Percentiles rank a stretch among this genome's conserved stretches.
These are phyloP conservation scores for Psittacus erithacus DNA, from an alignment of 2,113 vertebrate species.

Conservation along the genomic window DNA sequence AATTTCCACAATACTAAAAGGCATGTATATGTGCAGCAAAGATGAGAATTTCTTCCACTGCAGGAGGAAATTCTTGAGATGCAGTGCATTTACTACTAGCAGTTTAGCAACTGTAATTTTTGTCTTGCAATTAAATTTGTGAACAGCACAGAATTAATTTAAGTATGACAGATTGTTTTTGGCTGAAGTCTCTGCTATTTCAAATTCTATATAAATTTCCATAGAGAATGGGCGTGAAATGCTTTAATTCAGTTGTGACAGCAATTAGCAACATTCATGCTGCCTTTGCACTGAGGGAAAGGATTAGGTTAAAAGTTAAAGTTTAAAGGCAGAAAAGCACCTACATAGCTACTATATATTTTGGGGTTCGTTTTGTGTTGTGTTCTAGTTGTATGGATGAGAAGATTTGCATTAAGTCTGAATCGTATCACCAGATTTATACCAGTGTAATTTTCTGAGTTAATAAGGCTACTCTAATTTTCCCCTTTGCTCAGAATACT, in stretches of 20 bases:
- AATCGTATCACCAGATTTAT: not conserved
- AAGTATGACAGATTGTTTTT: not conserved
- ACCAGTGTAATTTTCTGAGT: not conserved
- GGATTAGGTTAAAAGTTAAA: not conserved
- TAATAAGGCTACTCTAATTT: not conserved
- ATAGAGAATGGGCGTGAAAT: not conserved
- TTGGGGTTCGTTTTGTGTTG: not conserved
- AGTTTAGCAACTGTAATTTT: not conserved
- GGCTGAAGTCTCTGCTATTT: not conserved
- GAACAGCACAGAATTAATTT: not conserved
- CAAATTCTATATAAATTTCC: not conserved
- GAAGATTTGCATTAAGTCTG: not conserved
- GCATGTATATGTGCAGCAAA: not conserved
- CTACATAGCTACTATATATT: not conserved
- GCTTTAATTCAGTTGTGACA: not conserved
- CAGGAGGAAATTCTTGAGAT: not conserved
- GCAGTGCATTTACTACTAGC: not conserved
- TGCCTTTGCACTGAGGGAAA: not conserved
- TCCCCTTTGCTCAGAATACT: not conserved
- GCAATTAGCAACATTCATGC: not conserved
- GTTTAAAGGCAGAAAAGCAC: not conserved
- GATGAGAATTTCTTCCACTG: not conserved
- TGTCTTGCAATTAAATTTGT: not conserved
- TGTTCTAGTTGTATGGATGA: not conserved
- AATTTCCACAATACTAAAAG: not conserved